A percentile compares a stretch with the other conserved stretches of the same genome.
Evolutionary conservation across 2,888 invertebrate species (phyloP).

Genomic region (Pimpla rufipes): DNA sequence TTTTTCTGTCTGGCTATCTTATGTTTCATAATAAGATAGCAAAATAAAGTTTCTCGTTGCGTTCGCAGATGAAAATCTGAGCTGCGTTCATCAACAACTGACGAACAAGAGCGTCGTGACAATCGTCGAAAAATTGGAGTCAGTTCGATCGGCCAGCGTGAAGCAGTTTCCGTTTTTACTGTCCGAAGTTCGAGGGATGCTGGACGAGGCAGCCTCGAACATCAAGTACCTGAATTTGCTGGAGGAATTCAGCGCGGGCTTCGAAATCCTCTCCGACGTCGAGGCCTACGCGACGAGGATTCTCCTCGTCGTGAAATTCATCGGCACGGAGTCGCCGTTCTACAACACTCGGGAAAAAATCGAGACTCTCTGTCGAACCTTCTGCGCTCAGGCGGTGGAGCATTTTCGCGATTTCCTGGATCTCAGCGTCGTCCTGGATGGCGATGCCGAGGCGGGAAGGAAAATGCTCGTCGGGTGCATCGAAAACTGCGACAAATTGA

Average conservation of each 20-base stretch:
- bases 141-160: constrained; percentile 80
- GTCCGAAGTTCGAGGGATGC: constrained; percentile 74
- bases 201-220: constrained; percentile 86
- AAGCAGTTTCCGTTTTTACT: constrained; percentile 77
- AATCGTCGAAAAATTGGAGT: constrained; percentile 79
- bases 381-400: constrained; percentile 87
- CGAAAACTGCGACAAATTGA: constrained; percentile 86
- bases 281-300: constrained; percentile 85
- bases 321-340: constrained; percentile 87
- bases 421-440: constrained; percentile 85
- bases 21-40: no score
- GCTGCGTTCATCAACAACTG: constrained; percentile 81
- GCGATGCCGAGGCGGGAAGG: constrained; percentile 85
- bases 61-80: constrained; percentile 82
- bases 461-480: constrained; percentile 85
- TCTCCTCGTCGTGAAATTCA: constrained; percentile 86
- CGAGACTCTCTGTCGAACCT: constrained; percentile 83
- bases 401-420: constrained; percentile 85
- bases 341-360: constrained; percentile 85
- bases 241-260: constrained; percentile 85
- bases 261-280: constrained; percentile 85
- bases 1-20: no score
- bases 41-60: constrained; percentile 34
- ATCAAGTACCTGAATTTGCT: constrained; percentile 86
- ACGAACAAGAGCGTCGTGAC: constrained; percentile 75